Evolutionary conservation across 2,888 invertebrate species (phyloP).

Genomic region (Graphium colonna): DNA sequence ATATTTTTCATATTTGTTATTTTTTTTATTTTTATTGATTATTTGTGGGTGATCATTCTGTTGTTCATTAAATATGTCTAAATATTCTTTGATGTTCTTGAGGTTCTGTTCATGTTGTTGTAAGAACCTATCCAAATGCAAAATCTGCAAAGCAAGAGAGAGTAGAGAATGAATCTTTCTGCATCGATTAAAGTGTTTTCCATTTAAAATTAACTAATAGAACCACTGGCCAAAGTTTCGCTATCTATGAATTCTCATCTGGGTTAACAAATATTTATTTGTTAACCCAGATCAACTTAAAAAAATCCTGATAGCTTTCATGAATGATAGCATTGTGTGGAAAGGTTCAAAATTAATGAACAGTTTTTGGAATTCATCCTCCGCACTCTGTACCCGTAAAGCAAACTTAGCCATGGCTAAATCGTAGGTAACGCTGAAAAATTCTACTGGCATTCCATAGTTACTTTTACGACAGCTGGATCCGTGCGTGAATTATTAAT

Average conservation of each 20-base stretch:
- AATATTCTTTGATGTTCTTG: constrained; percentile 7
- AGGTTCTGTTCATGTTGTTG: constrained; percentile 7
- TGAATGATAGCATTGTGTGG: constrained; percentile 26
- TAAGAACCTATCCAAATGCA: constrained; percentile 14
- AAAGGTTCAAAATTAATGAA: constrained; percentile 21
- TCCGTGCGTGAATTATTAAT: constrained; percentile 39
- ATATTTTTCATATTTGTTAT: constrained; percentile 29
- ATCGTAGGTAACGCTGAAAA: constrained; percentile 21
- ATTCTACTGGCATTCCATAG: constrained; percentile 33
- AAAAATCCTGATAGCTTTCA: constrained; percentile 31
- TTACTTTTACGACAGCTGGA: constrained; percentile 32
- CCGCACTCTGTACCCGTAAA: constrained; percentile 26
- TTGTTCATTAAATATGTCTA: constrained; percentile 25
- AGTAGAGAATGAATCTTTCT: constrained; percentile 30
- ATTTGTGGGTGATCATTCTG: constrained; percentile 19
- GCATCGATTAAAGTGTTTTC: constrained; percentile 26
- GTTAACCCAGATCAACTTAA: constrained; percentile 29
- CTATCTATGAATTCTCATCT: constrained; percentile 20
- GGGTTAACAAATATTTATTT: no score
- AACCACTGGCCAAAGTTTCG: constrained; percentile 30
- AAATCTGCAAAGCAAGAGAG: constrained; percentile 29
- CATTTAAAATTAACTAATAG: constrained; percentile 30
- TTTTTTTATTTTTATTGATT: constrained; percentile 16
- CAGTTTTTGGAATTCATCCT: constrained; percentile 27
- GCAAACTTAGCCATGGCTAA: constrained; percentile 30